A percentile compares a stretch with the other conserved stretches of the same genome.
phyloP scores from a whole-genome alignment of 2,888 invertebrate genomes.

The Cylloceria caligata region DNA sequence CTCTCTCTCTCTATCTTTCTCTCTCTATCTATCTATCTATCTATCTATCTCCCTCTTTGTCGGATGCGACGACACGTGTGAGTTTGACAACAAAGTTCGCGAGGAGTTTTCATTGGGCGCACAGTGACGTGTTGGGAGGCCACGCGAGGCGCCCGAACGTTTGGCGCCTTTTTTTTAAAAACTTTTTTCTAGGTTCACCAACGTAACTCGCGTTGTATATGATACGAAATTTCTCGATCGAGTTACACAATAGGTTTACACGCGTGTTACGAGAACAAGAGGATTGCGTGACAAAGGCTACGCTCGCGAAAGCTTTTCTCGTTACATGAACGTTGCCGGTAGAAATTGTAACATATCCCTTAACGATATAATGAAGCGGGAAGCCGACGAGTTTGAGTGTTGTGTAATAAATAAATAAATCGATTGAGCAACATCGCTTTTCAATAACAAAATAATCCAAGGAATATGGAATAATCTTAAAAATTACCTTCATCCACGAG shows the following conservation, averaged over 20 bases:
- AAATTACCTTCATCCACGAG: too few species aligned
- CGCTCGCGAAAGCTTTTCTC: conserved; percentile 8
- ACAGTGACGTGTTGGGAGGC: conserved; percentile 75
- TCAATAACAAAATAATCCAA: too few species aligned
- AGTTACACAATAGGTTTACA: conserved; percentile 12
- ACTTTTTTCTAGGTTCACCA: neutral
- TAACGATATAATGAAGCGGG: conserved; percentile 3
- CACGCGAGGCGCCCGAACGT: conserved; percentile 58
- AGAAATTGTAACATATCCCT: neutral
- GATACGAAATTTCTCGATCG: neutral
- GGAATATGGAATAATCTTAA: too few species aligned
- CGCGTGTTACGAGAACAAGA: conserved; percentile 7
- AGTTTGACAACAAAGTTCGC: conserved; percentile 81
- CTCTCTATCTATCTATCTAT: too few species aligned
- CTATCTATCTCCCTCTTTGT: neutral
- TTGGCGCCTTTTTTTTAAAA: conserved; percentile 42
- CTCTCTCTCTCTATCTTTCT: conserved; percentile 21
- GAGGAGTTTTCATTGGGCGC: conserved; percentile 76
- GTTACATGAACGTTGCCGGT: conserved; percentile 28
- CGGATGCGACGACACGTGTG: conserved; percentile 75
- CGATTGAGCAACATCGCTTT: too few species aligned
- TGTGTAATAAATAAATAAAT: conserved; percentile 37
- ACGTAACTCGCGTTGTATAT: neutral
- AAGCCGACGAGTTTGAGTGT: neutral
- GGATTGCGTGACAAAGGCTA: conserved; percentile 25